Conservation (phyloP, 2,888 invertebrate species). For the Habroteleia sp. region DNA sequence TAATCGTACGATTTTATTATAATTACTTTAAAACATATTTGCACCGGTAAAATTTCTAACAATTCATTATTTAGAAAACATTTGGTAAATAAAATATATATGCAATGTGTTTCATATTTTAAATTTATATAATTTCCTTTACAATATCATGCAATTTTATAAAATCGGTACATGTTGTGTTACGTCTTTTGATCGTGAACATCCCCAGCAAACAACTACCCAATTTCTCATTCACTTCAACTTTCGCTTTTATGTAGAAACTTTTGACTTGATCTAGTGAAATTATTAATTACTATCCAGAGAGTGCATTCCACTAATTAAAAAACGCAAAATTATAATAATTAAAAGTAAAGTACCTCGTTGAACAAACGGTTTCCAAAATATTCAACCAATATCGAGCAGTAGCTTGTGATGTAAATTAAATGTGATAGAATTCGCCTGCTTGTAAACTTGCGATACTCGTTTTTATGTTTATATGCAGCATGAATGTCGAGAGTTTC, state of each 20-base stretch:
- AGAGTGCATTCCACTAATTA: conserved; percentile 30
- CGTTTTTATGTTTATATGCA: conserved; percentile 37
- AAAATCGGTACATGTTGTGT: conserved; percentile 9
- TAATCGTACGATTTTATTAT: too few relatives aligned
- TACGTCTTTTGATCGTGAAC: conserved; percentile 34
- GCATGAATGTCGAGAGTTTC: conserved; percentile 42
- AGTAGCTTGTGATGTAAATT: conserved; percentile 4
- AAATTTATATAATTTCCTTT: neutral
- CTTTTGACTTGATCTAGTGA: neutral
- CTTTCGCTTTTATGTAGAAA: conserved; percentile 32
- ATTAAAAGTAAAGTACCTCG: conserved; percentile 19
- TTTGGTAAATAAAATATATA: too few relatives aligned
- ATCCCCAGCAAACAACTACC: conserved; percentile 13
- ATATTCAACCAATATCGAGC: neutral
- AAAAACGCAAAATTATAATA: conserved; percentile 27
- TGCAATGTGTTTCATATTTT: too few relatives aligned
- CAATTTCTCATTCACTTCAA: conserved; percentile 17
- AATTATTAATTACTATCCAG: conserved; percentile 43
- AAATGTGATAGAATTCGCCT: conserved; percentile 18
- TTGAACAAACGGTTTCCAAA: neutral
- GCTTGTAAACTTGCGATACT: conserved; percentile 25
- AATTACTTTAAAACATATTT: too few relatives aligned
- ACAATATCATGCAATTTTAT: conserved; percentile 12
- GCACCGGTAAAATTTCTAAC: too few relatives aligned
- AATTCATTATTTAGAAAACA: too few relatives aligned